Conservation (phyloP, 2,797 vertebrate genomes). For the Phalloptychus januarius region DNA sequence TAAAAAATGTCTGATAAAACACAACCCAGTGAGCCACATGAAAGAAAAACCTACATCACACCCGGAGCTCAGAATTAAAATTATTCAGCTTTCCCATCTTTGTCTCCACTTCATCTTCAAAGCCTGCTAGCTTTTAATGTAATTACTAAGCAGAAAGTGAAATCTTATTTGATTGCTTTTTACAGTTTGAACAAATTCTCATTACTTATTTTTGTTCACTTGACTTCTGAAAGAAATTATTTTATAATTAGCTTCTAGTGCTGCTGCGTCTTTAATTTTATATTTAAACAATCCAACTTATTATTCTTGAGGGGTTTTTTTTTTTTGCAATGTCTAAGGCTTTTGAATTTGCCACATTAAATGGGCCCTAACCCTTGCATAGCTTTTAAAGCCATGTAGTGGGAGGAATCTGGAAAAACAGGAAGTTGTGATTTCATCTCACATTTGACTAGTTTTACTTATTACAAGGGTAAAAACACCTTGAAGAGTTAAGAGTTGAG, state of each 20-base stretch:
- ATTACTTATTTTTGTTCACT: background rate
- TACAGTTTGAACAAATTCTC: background rate
- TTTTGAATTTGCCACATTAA: background rate
- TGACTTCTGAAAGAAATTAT: background rate
- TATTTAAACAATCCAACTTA: background rate
- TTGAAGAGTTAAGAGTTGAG: background rate
- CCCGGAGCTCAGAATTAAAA: background rate
- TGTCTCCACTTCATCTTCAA: constrained; percentile 1
- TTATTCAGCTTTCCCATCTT: background rate
- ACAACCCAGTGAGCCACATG: background rate
- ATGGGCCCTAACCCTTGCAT: background rate
- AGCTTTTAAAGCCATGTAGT: background rate
- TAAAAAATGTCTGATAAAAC: constrained; percentile 1
- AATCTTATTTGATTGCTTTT: background rate
- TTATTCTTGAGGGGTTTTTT: background rate
- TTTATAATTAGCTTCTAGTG: background rate
- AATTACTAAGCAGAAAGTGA: background rate
- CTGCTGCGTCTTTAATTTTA: background rate
- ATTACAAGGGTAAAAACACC: background rate
- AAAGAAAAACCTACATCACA: background rate
- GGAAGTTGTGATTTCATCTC: background rate
- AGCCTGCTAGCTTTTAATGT: background rate
- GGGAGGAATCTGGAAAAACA: background rate
- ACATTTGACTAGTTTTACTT: background rate
- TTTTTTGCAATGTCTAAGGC: background rate